Base-by-base conservation (phyloP, 2,797 vertebrate genomes). In the Threskiornis aethiopicus region DNA sequence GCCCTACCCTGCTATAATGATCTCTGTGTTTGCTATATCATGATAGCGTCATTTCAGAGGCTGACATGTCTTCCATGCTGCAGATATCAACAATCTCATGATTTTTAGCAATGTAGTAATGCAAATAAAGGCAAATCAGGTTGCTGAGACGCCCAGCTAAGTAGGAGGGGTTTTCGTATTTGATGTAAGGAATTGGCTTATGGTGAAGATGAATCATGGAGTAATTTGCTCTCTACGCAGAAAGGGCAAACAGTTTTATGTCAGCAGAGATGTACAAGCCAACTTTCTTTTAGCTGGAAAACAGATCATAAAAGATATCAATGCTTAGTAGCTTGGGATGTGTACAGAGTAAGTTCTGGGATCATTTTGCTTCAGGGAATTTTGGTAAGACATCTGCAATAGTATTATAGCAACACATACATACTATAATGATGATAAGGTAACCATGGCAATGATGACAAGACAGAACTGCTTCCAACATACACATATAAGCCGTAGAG, bases 361-460 rank as follows among this genome's bases (percentile, higher is more conserved):
- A 91, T 95, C 31, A 46, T 94, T 85, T 87, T 89, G 25, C 71
- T 91, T 66, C 47, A 87, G 89, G 81, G 81, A 80, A 84, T 90
- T 93, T 84, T 89, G 66, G 61, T 90, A 73, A 87, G 84, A 80
- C 20, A 73, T 80, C 64, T 8, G 3, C n/a, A 47, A 13, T 44
- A 91, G 55, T 71, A 87, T 87, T 95, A 83, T 14, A 89, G 47
- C 84, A 80, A 92, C 66, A 73, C 20, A 26, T 59, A 58, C 15
- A 49, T 66, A 80, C 64, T 62, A 44, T 73, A 90, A 85, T 87
- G 79, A 89, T 94, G 92, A 80, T 93, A 94, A 96, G 47, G 92
- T 95, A 96, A 95, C 92, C 90, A 96, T 91, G 89, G 78, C 67
- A 93, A 97, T 94, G 86, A 72, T 84, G 90, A 64, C 84, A 90